Base-by-base conservation (phyloP, 2,797 vertebrate genomes). In the Scarus forsteni region DNA sequence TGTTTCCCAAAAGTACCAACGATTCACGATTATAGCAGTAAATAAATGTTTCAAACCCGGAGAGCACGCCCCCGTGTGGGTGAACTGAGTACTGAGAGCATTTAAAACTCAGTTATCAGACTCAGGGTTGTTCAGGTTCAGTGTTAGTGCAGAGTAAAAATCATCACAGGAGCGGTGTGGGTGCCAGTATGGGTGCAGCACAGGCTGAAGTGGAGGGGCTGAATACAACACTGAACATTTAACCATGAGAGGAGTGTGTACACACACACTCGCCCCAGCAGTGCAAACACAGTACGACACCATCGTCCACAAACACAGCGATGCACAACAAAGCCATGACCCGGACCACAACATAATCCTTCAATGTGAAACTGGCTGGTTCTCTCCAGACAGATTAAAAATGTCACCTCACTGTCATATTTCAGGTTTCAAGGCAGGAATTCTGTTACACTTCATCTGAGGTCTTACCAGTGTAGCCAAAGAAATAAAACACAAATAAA, bases 201-300 rank as follows among this genome's bases (percentile, higher is more conserved):
- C 35, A 6, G 39, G 74, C 71, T 53, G 57, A 70, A 42, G 59
- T 57, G 10, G 54, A 74, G 63, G 54, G 18, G 53, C 9, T n/a
- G 62, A 78, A 55, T 3, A 84, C 80, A 63, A 86, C 72, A 73
- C 44, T 53, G 19, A 68, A 79, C 77, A 85, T 62, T 15, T 38
- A 7, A 84, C 46, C 60, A 42, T 35, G 35, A 73, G 48, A 57
- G 83, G 77, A 84, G 81, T 11, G 46, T 18, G 40, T 18, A 13
- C 51, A 38, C 14, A 38, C 27, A 15, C 51, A 35, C n/a, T n/a
- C n/a, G n/a, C 51, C 35, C 15, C 36, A 12, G 1, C 51, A 34
- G 73, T 79, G 74, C 79, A 83, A 84, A 86, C 79, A 90, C 81
- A 81, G 40, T 2, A 92, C 84, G 9, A 38, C 57, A 84, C 76